Base-by-base conservation (phyloP, 2,113 vertebrate genomes). In the Thunnus maccoyii region DNA sequence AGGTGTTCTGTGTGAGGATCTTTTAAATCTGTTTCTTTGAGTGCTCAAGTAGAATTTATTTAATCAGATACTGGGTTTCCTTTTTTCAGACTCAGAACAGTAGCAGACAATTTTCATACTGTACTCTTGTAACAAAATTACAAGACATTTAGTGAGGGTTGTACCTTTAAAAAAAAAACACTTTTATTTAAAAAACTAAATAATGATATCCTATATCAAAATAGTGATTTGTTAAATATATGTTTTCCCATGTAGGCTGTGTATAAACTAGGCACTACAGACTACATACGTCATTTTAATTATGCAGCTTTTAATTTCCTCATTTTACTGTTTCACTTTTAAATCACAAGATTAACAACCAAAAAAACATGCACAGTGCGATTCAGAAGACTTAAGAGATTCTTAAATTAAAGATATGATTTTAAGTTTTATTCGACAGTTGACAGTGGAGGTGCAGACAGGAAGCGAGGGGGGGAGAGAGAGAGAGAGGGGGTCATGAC, bases 321-420 rank as follows among this genome's bases (percentile, higher is more conserved):
- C 41, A 15, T 18, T 52, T 72, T 5, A 7, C 32, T 36, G 62
- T 76, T 60, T 30, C 16, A 32, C 5, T 14, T 50, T 58, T n/a
- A 25, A 48, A 61, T 5, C 55, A 61, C 16, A 62, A n/a, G 18
- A 58, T 46, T 58, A 18, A 74, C 54, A 85, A 64, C 71, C 65
- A 13, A 67, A 54, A 54, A 22, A 85, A 72, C 56, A 77, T 56
- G 72, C 55, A 32, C 47, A 18, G 55, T n/a, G 58, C 52, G 58
- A 64, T 82, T 84, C 32, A 74, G 82, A 64, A 54, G 50, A 76
- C 54, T 82, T 82, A 64, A 73, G 67, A 76, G 70, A 81, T 76
- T 64, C 73, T 48, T 54, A 7, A 41, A 41, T 7, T 41, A 41
- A 41, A 41, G 8, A 41, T 41, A 41, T 41, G 36, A 9, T 41